A percentile compares a stretch with the other conserved stretches of the same genome.
Evolutionary conservation across 2,888 invertebrate genomes (phyloP).

Genomic region (Scaptodrosophila latifasciaeformis): DNA sequence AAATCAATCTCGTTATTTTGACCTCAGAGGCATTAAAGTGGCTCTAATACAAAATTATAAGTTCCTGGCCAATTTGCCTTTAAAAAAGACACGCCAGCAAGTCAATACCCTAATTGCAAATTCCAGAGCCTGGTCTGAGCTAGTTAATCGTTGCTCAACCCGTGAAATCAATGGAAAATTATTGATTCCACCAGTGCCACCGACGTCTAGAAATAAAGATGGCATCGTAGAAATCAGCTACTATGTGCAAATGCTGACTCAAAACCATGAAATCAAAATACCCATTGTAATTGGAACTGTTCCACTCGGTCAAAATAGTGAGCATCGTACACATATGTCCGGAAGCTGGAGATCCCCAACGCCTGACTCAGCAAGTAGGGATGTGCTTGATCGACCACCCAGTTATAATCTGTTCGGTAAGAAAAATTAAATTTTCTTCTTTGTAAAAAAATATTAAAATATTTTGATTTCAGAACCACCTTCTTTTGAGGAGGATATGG

Average conservation of each 20-base stretch:
- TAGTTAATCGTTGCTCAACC: conserved; percentile 43
- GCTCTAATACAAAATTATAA: conserved; percentile 38
- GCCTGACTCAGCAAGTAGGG: conserved; percentile 39
- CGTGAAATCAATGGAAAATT: conserved; percentile 40
- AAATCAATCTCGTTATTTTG: conserved; percentile 79
- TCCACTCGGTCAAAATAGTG: conserved; percentile 51
- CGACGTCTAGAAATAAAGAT: conserved; percentile 32
- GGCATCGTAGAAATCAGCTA: conserved; percentile 45
- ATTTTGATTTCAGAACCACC: conserved; percentile 47
- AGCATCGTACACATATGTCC: conserved; percentile 33
- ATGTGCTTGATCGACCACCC: conserved; percentile 49
- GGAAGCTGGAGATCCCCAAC: conserved; percentile 50
- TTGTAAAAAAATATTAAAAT: not conserved
- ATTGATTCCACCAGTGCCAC: conserved; percentile 50
- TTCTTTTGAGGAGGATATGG: conserved; percentile 55
- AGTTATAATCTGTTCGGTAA: conserved; percentile 56
- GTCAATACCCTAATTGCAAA: conserved; percentile 27
- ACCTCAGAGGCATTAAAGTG: conserved; percentile 41
- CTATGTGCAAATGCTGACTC: conserved; percentile 21
- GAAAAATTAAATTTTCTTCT: conserved; percentile 1
- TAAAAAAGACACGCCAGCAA: conserved; percentile 18
- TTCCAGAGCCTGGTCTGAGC: conserved; percentile 17
- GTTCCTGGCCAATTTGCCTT: conserved; percentile 43
- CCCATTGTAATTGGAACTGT: conserved; percentile 60
- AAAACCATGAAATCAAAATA: conserved; percentile 33